phyloP scores from a whole-genome alignment of 2,797 vertebrate genomes.

The Sebastes iracundus region DNA sequence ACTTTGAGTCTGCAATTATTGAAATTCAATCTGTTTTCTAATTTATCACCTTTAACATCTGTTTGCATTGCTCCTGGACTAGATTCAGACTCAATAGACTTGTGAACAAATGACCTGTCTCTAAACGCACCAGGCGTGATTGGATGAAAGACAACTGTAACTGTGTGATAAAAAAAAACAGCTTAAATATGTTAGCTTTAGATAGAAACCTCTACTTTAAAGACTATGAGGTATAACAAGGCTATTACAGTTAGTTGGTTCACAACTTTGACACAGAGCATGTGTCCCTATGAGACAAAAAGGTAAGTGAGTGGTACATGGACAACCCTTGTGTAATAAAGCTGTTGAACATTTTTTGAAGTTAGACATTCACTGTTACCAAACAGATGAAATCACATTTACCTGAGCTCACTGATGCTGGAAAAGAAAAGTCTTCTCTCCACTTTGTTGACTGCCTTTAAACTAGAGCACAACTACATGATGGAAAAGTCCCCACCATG shows the following conservation, averaged over 20 bases:
- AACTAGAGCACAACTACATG: not conserved
- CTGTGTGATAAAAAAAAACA: not conserved
- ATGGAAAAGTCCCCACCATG: not conserved
- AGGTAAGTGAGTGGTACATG: not conserved
- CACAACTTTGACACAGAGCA: not conserved
- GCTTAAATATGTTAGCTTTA: not conserved
- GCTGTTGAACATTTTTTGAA: not conserved
- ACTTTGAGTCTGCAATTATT: too few species aligned
- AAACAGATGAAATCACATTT: slow-evolving; percentile 8
- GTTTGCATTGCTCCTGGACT: not conserved
- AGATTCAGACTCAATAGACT: not conserved
- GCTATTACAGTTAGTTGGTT: not conserved
- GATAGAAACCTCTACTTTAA: not conserved
- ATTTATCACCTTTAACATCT: not conserved
- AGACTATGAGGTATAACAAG: not conserved
- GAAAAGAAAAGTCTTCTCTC: not conserved
- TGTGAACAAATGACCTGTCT: not conserved
- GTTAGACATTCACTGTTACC: not conserved
- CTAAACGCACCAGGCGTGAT: not conserved
- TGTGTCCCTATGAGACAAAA: not conserved
- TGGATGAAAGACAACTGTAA: not conserved
- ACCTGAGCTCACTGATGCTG: slow-evolving; percentile 7
- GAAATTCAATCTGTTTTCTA: not conserved
- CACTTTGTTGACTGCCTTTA: not conserved
- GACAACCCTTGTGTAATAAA: not conserved